Evolutionary conservation across 2,888 invertebrate genomes (phyloP), one percentile per base, ranked within the genome.

Genomic region (Bursaphelenchus okinawaensis): DNA sequence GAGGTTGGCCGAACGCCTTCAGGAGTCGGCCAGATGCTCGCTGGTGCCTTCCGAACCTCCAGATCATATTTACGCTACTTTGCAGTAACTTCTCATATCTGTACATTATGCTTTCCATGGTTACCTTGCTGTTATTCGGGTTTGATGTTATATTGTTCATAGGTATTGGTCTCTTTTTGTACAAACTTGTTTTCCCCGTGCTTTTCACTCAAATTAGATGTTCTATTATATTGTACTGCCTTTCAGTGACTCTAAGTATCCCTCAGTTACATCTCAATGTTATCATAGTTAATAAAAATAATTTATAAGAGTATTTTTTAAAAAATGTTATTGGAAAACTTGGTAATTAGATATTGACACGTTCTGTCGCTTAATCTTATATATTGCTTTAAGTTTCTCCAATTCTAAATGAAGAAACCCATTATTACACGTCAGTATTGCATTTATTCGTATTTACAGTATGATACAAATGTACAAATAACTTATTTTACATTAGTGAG

Each of bases 1-100:
- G 26, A 60, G 73, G 22, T 60, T 73, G 52, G 70, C 62, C n/a
- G 75, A 75, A 12, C 65, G 75, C 8, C 58, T 73, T 16, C 54
- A 71, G 40, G 66, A 73, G 57, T 62, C 66, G 28, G 71, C 72
- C 26, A 71, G 62, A 12, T 72, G 66, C 29, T 60, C 68, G 8
- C 23, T 66, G 50, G 23, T 27, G 1, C 64, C 69, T 23, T 66
- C 55, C 16, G 28, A 55, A 19, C 75, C 76, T 52, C 74, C 75
- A 20, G 80, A 80, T 52, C 78, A 79, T 63, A 75, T 80, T 56
- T 80, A 80, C 69, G 78, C 78, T 19, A 79, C 80, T 0, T 71
- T 80, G 9, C 61, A 73, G 29, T 71, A 68, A 62, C n/a, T n/a
- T 29, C 22, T 23, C 29, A 29, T 40, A 40, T 40, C 40, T 40